Evolutionary conservation across 1,140 invertebrate genomes (phyloP).

Genomic region (Rhysida immarginata): DNA sequence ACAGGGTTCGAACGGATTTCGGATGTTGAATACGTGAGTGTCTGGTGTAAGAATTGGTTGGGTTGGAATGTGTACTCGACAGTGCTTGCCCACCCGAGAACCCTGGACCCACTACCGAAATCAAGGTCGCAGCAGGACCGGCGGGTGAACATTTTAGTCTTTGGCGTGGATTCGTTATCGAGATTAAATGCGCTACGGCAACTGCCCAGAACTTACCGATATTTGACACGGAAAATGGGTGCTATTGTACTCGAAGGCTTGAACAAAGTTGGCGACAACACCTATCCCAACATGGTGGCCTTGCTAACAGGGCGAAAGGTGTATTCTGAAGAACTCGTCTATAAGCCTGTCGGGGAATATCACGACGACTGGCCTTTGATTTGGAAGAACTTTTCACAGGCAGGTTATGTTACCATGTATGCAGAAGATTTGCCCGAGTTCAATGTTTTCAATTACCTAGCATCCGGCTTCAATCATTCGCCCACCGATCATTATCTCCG

Average conservation of each 20-base stretch:
- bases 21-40: background rate
- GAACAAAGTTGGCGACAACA: slow-evolving; percentile 38
- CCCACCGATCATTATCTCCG: slow-evolving; percentile 35
- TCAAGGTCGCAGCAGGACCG: slow-evolving; percentile 26
- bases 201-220: slow-evolving; percentile 25
- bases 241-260: slow-evolving; percentile 18
- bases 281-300: slow-evolving; percentile 62
- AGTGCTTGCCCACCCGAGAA: slow-evolving; percentile 2
- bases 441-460: slow-evolving; percentile 34
- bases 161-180: slow-evolving; percentile 34
- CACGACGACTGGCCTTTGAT: slow-evolving; percentile 35
- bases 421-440: slow-evolving; percentile 34
- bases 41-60: background rate
- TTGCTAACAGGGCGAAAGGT: slow-evolving; percentile 42
- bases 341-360: slow-evolving; percentile 16
- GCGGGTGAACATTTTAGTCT: slow-evolving; percentile 23
- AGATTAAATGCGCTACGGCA: slow-evolving; percentile 32
- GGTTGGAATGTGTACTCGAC: background rate
- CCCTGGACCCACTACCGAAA: slow-evolving; percentile 35
- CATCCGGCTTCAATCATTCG: slow-evolving; percentile 29
- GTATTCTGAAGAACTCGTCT: background rate
- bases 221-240: slow-evolving; percentile 18
- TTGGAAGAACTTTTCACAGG: slow-evolving; percentile 33
- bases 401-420: slow-evolving; percentile 34
- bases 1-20: background rate